Evolutionary conservation across 2,888 invertebrate genomes (phyloP).

Genomic region (Chironomus tentans): DNA sequence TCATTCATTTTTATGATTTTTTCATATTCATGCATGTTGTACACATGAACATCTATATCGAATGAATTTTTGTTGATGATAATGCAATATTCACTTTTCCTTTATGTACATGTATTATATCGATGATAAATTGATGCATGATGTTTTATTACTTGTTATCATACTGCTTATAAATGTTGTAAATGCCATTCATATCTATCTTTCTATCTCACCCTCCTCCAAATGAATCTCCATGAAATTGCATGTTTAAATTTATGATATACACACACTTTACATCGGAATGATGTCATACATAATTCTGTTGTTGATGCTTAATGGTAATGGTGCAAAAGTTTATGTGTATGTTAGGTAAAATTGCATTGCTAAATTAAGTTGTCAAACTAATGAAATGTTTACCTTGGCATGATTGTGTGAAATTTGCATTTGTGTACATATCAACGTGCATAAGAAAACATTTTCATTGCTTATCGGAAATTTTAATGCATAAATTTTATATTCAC

Average conservation of each 20-base stretch:
- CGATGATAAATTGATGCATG: background rate
- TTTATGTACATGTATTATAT: background rate
- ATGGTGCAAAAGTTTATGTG: too few relatives aligned
- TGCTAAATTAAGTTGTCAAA: constrained; percentile 7
- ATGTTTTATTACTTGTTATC: too few relatives aligned
- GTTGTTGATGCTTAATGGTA: background rate
- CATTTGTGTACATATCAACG: background rate
- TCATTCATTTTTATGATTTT: too few relatives aligned
- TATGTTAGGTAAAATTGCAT: background rate
- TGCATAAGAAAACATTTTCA: background rate
- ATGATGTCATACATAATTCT: background rate
- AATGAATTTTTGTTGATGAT: background rate
- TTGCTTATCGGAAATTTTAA: background rate
- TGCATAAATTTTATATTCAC: background rate
- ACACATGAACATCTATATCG: too few relatives aligned
- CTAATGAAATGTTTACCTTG: constrained; percentile 3
- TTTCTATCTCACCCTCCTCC: too few relatives aligned
- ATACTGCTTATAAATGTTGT: background rate
- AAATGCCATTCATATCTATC: background rate
- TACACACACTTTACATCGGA: background rate
- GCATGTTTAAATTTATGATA: background rate
- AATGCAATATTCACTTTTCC: background rate
- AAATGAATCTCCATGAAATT: too few relatives aligned
- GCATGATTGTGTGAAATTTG: background rate
- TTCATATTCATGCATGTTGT: background rate